phyloP scores from a whole-genome alignment of 2,888 invertebrate species.

The Tanytarsus gracilentus region DNA sequence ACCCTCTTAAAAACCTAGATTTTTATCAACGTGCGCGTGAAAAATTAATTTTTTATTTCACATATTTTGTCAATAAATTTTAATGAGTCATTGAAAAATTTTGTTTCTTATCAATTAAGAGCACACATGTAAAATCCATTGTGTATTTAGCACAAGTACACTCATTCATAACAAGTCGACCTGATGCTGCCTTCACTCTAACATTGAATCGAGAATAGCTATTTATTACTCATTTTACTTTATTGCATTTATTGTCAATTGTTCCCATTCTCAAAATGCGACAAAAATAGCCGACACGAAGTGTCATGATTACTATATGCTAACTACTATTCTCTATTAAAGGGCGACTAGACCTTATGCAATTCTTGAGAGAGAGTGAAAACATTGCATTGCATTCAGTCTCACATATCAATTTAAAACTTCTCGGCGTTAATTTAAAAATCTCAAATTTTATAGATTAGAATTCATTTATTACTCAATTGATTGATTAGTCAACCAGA shows the following conservation, averaged over 20 bases:
- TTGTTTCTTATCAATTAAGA: background rate
- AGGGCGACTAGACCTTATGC: too few relatives aligned
- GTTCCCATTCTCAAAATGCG: background rate
- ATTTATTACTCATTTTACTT: background rate
- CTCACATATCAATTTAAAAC: too few relatives aligned
- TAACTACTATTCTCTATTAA: too few relatives aligned
- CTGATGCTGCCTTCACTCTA: background rate
- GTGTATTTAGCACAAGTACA: background rate
- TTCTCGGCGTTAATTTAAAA: too few relatives aligned
- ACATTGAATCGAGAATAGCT: background rate
- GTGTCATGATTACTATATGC: too few relatives aligned
- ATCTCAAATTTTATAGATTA: background rate
- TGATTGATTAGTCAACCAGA: background rate
- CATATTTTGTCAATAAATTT: conserved; percentile 11
- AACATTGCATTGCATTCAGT: too few relatives aligned
- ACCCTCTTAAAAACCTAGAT: too few relatives aligned
- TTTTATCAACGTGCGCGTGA: background rate
- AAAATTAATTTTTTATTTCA: background rate
- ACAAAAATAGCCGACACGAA: too few relatives aligned
- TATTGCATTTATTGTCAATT: conserved; percentile 11
- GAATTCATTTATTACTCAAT: background rate
- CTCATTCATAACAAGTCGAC: background rate
- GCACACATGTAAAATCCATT: background rate
- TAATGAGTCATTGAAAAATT: conserved; percentile 18
- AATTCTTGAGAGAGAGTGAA: too few relatives aligned